Evolutionary conservation across 1,140 invertebrate genomes (phyloP).

Genomic region (Phymastichus coffea): DNA sequence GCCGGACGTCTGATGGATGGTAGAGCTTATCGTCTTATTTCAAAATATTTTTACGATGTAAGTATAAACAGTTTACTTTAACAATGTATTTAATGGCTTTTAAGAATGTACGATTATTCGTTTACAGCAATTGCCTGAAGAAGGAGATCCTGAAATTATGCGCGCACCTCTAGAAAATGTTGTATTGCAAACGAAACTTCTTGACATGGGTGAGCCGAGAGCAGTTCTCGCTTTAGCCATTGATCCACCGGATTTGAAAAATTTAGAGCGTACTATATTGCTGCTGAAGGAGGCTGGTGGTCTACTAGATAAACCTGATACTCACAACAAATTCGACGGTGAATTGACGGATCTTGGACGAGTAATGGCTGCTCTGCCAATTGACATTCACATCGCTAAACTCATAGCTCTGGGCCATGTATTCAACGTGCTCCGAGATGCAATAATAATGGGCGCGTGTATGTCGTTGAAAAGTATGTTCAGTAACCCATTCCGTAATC

Average conservation of each 20-base stretch:
- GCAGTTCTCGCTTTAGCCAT: slow-evolving; percentile 80
- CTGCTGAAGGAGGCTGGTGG: slow-evolving; percentile 83
- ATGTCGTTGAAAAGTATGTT: slow-evolving; percentile 83
- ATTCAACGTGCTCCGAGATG: slow-evolving; percentile 81
- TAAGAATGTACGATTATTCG: too few species aligned
- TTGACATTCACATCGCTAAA: slow-evolving; percentile 81
- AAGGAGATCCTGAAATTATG: slow-evolving; percentile 74
- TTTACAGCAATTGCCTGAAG: slow-evolving; percentile 52
- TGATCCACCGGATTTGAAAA: slow-evolving; percentile 81
- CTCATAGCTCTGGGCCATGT: slow-evolving; percentile 86
- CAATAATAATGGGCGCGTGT: slow-evolving; percentile 85
- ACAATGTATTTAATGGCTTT: too few species aligned
- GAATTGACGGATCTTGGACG: slow-evolving; percentile 85
- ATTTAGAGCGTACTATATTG: slow-evolving; percentile 79
- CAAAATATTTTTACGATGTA: slow-evolving; percentile 70
- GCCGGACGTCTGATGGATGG: slow-evolving; percentile 85
- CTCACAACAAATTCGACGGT: slow-evolving; percentile 67
- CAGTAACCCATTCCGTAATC: slow-evolving; percentile 69
- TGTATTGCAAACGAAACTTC: slow-evolving; percentile 79
- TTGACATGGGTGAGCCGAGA: slow-evolving; percentile 83
- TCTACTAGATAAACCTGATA: slow-evolving; percentile 44
- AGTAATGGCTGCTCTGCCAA: slow-evolving; percentile 78
- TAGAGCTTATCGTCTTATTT: slow-evolving; percentile 83
- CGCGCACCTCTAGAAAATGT: slow-evolving; percentile 80
- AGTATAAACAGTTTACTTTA: too few species aligned